These are phyloP conservation scores for Scaptomyza parva DNA, from an alignment of 2,888 invertebrate genomes.

Conservation along the genomic window DNA sequence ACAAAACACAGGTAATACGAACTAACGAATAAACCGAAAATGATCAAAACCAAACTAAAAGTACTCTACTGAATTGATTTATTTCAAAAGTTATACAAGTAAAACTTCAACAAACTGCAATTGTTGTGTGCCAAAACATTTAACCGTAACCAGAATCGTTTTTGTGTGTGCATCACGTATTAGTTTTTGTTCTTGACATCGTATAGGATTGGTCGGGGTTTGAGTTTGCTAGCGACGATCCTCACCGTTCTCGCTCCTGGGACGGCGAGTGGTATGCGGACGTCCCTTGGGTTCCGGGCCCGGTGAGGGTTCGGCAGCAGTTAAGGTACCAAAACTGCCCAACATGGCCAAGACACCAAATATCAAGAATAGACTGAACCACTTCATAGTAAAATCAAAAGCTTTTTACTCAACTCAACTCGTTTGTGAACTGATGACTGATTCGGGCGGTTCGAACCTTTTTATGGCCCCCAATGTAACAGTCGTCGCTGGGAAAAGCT, in stretches of 20 bases:
- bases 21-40: slow-evolving; percentile 58
- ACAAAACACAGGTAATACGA: slow-evolving; percentile 52
- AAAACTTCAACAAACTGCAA: slow-evolving; percentile 79
- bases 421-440: slow-evolving; percentile 46
- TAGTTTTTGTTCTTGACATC: slow-evolving; percentile 48
- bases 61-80: background rate
- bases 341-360: slow-evolving; percentile 79
- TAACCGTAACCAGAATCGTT: slow-evolving; percentile 67
- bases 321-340: slow-evolving; percentile 71
- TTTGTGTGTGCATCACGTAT: slow-evolving; percentile 33
- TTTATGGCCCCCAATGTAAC: slow-evolving; percentile 58
- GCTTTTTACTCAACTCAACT: slow-evolving; percentile 20
- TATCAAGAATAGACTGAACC: slow-evolving; percentile 77
- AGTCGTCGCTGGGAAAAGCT: slow-evolving; percentile 56
- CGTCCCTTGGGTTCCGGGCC: slow-evolving; percentile 80
- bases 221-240: slow-evolving; percentile 74
- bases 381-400: slow-evolving; percentile 74
- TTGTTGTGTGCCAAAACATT: slow-evolving; percentile 72
- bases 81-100: slow-evolving; percentile 54
- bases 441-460: slow-evolving; percentile 10
- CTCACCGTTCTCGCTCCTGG: slow-evolving; percentile 64
- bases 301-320: slow-evolving; percentile 74
- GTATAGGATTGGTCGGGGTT: slow-evolving; percentile 3
- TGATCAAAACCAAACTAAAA: background rate
- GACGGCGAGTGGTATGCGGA: slow-evolving; percentile 80